A percentile compares a stretch with the other conserved stretches of the same genome.
Evolutionary conservation across 2,888 invertebrate species (phyloP).

Genomic region (Pheosia gnoma): DNA sequence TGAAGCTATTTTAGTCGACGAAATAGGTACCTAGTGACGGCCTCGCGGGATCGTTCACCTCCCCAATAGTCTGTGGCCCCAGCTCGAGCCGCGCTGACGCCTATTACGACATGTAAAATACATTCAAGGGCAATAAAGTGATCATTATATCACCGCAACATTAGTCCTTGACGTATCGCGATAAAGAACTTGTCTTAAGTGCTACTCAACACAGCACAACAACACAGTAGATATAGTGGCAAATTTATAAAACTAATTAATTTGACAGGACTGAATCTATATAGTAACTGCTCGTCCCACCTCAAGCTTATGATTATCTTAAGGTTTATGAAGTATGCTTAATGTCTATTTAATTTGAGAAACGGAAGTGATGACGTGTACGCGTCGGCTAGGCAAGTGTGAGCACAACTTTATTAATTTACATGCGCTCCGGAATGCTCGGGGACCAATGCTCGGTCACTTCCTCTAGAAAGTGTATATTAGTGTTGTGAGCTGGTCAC

Average conservation of each 20-base stretch:
- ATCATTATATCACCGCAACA: constrained; percentile 63
- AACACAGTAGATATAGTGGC: no score
- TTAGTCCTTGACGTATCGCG: constrained; percentile 18
- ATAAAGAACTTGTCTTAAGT: neutral
- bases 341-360: constrained; percentile 7
- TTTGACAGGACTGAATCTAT: no score
- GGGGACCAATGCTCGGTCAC: constrained; percentile 39
- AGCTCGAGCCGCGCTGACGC: constrained; percentile 38
- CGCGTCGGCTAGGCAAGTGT: constrained; percentile 18
- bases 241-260: neutral
- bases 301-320: no score
- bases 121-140: constrained; percentile 67
- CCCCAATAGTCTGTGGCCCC: constrained; percentile 59
- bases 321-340: no score
- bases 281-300: no score
- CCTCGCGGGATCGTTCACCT: constrained; percentile 80
- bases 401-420: constrained; percentile 27
- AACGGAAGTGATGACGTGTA: constrained; percentile 30
- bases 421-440: constrained; percentile 32
- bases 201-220: neutral
- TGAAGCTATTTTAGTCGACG: neutral
- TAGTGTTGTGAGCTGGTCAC: constrained; percentile 39
- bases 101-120: constrained; percentile 58
- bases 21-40: constrained; percentile 46
- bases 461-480: constrained; percentile 48